Evolutionary conservation across 2,113 vertebrate genomes (phyloP).

Genomic region (Callospermophilus lateralis): DNA sequence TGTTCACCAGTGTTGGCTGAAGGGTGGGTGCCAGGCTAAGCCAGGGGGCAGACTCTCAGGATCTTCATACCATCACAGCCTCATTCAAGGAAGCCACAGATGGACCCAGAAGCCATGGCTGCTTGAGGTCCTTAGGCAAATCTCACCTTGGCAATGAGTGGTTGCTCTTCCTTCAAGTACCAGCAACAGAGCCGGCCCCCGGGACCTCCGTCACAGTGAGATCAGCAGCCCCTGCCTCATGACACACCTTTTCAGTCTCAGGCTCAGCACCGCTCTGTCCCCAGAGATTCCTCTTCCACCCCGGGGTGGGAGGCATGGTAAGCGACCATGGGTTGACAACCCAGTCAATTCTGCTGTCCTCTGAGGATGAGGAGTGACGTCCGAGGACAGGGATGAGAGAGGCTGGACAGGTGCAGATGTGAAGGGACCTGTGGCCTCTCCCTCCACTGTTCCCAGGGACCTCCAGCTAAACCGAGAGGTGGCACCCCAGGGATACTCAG

Average conservation of each 20-base stretch:
- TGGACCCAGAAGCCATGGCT: no score
- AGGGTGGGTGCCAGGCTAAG: background rate
- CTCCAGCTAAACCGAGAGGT: background rate
- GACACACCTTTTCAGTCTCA: background rate
- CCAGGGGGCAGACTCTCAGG: no score
- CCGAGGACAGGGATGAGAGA: background rate
- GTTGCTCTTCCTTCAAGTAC: fast-evolving
- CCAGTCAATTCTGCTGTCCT: fast-evolving
- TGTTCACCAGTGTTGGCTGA: fast-evolving
- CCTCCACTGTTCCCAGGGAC: background rate
- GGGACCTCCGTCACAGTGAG: no score
- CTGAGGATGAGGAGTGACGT: fast-evolving
- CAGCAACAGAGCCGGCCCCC: background rate
- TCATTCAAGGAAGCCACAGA: no score
- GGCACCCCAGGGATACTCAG: background rate
- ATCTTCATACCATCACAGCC: background rate
- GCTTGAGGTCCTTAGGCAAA: background rate
- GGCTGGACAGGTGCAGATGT: no score
- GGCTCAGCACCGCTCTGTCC: background rate
- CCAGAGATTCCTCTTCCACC: no score
- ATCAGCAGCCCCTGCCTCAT: background rate
- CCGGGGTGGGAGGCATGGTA: background rate
- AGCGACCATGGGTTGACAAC: background rate
- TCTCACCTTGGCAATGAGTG: background rate
- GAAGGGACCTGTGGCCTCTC: background rate